Conservation (phyloP, 1,140 invertebrate species). For the Cepaea nemoralis region DNA sequence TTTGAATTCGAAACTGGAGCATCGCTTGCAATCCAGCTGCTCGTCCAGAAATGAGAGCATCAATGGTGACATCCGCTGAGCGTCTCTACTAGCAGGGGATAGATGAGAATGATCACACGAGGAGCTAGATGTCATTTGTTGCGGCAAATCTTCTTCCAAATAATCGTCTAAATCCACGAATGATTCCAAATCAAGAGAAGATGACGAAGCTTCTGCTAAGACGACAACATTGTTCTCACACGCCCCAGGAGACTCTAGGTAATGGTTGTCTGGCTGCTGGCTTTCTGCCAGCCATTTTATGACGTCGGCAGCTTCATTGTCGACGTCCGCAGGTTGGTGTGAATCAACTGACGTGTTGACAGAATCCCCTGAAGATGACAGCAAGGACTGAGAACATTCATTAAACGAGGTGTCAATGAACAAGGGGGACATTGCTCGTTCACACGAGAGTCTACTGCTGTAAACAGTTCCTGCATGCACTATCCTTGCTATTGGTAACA, state of each 20-base stretch:
- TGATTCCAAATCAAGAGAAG: background rate
- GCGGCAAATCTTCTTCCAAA: background rate
- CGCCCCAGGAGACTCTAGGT: too few relatives aligned
- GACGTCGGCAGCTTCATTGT: background rate
- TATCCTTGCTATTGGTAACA: background rate
- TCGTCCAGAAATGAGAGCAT: background rate
- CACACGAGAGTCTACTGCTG: background rate
- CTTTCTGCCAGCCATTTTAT: background rate
- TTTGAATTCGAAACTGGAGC: too few relatives aligned
- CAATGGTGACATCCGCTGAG: background rate
- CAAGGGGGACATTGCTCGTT: background rate
- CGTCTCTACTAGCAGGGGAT: background rate
- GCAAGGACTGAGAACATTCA: background rate
- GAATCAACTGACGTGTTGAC: background rate
- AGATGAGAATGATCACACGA: background rate
- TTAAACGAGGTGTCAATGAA: background rate
- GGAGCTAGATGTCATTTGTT: background rate
- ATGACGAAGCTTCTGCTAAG: background rate
- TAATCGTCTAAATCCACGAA: background rate
- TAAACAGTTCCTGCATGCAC: background rate
- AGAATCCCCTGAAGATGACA: background rate
- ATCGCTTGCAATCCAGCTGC: background rate
- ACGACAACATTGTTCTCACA: background rate
- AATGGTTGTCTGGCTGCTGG: background rate
- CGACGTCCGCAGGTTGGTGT: background rate